These are phyloP conservation scores for Lepidochrysops patricia DNA, from an alignment of 2,888 invertebrate genomes.

Conservation along the genomic window DNA sequence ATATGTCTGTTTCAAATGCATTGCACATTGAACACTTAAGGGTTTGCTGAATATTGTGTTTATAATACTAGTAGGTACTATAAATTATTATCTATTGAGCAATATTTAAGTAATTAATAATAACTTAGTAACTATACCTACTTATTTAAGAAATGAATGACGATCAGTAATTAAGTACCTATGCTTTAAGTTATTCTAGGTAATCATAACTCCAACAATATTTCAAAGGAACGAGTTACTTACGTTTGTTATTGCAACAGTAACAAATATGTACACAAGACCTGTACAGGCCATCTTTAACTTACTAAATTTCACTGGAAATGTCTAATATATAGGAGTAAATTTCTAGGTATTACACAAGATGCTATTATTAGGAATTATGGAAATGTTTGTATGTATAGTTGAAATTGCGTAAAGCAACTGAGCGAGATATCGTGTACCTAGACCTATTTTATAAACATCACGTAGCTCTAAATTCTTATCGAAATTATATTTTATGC, in stretches of 20 bases:
- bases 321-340: conserved; percentile 3
- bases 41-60: no score
- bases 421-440: not conserved
- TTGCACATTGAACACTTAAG: no score
- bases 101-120: no score
- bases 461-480: conserved; percentile 4
- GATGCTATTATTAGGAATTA: not conserved
- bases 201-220: not conserved
- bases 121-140: no score
- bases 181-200: no score
- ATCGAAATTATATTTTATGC: not conserved
- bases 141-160: no score
- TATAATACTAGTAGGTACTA: no score
- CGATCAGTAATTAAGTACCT: no score
- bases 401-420: conserved; percentile 4
- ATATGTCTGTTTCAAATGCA: no score
- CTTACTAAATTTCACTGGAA: not conserved
- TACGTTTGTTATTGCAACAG: conserved; percentile 3
- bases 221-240: not conserved
- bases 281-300: conserved; percentile 2
- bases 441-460: not conserved
- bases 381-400: not conserved
- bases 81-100: no score
- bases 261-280: conserved; percentile 5
- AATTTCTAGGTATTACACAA: not conserved